Conservation (phyloP, 2,113 vertebrate species). For the Arvicanthis niloticus region DNA sequence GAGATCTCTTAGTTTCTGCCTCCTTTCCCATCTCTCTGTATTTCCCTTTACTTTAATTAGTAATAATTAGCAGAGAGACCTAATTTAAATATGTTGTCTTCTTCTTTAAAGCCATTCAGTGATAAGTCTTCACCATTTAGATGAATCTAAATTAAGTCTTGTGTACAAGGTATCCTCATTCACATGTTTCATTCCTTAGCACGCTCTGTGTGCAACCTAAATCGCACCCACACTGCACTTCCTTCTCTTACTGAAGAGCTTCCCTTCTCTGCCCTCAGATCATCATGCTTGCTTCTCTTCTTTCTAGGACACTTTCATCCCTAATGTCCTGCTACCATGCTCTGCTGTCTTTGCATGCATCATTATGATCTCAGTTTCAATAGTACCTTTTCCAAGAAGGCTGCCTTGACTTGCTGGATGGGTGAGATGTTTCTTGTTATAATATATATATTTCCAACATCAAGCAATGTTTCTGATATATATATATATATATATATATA, state of each 20-base stretch:
- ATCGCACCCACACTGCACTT: fast-evolving
- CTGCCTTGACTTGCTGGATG: background rate
- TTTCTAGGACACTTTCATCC: background rate
- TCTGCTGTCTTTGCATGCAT: background rate
- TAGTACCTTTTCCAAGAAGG: background rate
- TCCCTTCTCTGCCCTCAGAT: background rate
- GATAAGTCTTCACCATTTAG: background rate
- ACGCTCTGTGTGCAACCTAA: background rate
- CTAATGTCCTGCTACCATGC: background rate
- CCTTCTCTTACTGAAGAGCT: background rate
- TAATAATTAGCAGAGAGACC: background rate
- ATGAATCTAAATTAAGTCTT: background rate
- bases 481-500: too few relatives aligned
- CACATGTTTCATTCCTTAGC: background rate
- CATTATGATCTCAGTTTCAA: background rate
- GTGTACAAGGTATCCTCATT: too few relatives aligned
- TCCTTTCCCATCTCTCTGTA: background rate
- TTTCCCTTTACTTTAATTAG: background rate
- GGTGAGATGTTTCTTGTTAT: background rate
- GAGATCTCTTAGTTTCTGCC: background rate
- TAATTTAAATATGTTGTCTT: background rate
- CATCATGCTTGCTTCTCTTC: background rate
- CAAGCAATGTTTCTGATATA: too few relatives aligned
- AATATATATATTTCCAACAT: too few relatives aligned
- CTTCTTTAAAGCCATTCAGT: background rate